phyloP scores from a whole-genome alignment of 2,113 vertebrate genomes.

The Aplodontia rufa region DNA sequence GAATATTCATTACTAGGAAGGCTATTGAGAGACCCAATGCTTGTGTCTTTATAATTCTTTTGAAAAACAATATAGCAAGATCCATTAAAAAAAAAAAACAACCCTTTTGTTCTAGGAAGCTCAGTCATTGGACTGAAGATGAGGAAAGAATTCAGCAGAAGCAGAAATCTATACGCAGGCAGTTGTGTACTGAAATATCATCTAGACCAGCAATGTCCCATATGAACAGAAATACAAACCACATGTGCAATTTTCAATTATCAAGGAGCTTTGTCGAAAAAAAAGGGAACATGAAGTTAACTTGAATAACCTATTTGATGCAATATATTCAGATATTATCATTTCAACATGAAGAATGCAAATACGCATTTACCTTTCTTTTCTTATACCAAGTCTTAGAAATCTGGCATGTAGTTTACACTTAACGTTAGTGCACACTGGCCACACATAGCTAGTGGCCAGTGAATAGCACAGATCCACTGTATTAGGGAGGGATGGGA shows the following conservation, averaged over 20 bases:
- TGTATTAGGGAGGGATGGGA: background rate
- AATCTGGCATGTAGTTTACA: background rate
- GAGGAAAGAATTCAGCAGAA: background rate
- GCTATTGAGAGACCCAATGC: background rate
- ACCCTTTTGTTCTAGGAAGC: background rate
- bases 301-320: background rate
- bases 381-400: background rate
- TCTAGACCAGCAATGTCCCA: background rate
- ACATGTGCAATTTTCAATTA: background rate
- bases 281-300: background rate
- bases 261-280: background rate
- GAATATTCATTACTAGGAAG: background rate
- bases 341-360: background rate
- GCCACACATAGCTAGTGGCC: no score
- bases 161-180: background rate
- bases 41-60: slow-evolving; percentile 4
- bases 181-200: background rate
- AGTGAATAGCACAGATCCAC: background rate
- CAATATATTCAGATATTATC: background rate
- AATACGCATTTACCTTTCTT: background rate
- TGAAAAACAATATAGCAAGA: background rate
- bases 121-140: background rate
- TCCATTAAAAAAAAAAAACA: background rate
- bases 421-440: background rate
- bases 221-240: background rate